These are phyloP conservation scores for Pseudomyrmex cubaensis DNA, from an alignment of 1,140 invertebrate genomes.

Conservation along the genomic window DNA sequence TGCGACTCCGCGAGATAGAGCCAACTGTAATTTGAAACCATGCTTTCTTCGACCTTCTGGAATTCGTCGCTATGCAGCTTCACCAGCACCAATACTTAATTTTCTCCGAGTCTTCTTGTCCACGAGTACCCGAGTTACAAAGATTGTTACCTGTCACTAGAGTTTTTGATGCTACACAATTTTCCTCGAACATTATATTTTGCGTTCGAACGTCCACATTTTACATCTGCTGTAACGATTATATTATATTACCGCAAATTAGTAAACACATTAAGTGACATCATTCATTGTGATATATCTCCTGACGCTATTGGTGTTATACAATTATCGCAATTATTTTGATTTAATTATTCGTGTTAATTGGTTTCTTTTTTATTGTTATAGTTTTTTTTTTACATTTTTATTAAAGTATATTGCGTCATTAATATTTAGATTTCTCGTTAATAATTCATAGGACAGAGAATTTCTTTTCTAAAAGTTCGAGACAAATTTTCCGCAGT, in stretches of 20 bases:
- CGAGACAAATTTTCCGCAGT: neutral
- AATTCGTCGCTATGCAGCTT: constrained; percentile 24
- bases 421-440: neutral
- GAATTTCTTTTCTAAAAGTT: neutral
- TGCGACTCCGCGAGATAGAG: constrained; percentile 38
- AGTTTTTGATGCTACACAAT: neutral
- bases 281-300: no score
- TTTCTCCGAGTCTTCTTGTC: constrained; percentile 36
- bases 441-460: neutral
- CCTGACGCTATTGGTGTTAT: no score
- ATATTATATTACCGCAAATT: no score
- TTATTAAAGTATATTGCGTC: neutral
- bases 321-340: no score
- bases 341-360: no score
- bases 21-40: constrained; percentile 54
- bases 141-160: constrained; percentile 34
- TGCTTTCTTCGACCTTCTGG: constrained; percentile 63
- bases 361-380: neutral
- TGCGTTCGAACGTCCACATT: neutral
- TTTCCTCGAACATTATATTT: neutral
- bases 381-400: no score
- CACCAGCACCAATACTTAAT: constrained; percentile 37
- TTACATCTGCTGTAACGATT: no score
- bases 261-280: no score
- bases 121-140: neutral